Base-by-base conservation (phyloP, 2,888 invertebrate species). In the Theodoxus fluviatilis region DNA sequence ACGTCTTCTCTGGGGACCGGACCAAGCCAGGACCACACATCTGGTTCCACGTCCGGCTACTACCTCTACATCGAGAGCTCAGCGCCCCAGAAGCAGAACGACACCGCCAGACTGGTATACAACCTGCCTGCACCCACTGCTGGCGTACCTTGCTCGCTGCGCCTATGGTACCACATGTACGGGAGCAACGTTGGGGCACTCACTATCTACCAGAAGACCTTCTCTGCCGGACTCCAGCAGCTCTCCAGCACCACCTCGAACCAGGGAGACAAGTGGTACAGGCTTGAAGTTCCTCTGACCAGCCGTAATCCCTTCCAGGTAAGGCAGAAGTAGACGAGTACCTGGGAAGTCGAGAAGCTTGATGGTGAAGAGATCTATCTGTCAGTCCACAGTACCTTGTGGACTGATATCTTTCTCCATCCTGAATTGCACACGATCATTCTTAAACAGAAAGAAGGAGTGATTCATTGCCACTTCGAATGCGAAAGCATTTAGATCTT, bases 81-180 rank as follows among this genome's bases (percentile, higher is more conserved):
- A 4, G 90, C 88, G 75, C 67, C 70, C 12, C 63, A 90, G 90
- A 0, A 83, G 57, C 77, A 88, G 71, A 89, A 90, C 1, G 90
- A 91, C 77, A 86, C 86, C 52, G 91, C 91, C 0, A 83, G 89
- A 70, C 75, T 84, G 2, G 40, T 79, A 15, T 74, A 75, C 52
- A 72, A 74, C 4, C 68, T 75, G 2, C 57, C 71, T n/a, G 67
- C 72, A 0, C 70, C 67, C 2, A 67, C 61, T 1, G 72, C 73
- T 0, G n/a, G n/a, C n/a, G n/a, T 68, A 65, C 49, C 12, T n/a
- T 84, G 84, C 69, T 73, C 71, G 31, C 73, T 85, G 74, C 75
- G 80, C 49, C 76, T 85, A 57, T 85, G 79, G 72, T 61, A 82
- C 70, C 81, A 82, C 69, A 84, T 84, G 84, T 83, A 81, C 71